Evolutionary conservation across 2,113 vertebrate genomes (phyloP), one percentile per base, ranked within the genome.

Genomic region (Petroica traversi): DNA sequence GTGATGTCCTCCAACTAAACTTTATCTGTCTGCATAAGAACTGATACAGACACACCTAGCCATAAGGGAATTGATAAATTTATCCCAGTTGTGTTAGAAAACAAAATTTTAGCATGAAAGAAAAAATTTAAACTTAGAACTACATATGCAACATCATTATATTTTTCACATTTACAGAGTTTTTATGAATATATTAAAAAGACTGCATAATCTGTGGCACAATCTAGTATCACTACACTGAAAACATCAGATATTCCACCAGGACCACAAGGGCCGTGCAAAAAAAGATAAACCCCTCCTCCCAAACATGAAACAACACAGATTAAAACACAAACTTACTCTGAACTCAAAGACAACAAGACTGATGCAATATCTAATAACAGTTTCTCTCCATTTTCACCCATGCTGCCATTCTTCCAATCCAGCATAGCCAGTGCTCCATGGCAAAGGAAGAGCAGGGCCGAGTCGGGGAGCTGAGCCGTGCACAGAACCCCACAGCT

Each of bases 341-440:
- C 98, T 94, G 98, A 97, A 92, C 98, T 99, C 66, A 99, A 95
- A n/a, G 94, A 97, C 94, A 99, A 97, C 77, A 99, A 97, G 18
- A 98, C 97, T 19, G 88, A 95, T 23, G 96, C 98, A 4, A 98
- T 98, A 90, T 99, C 93, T 77, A 99, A 31, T 11, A 99, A 97
- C 0, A 99, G 97, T 45, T 96, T 93, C 89, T 99, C 99, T 92
- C 98, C 97, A 31, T 96, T 95, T 9, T 80, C 94, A 36, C 98
- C 98, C 79, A 98, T 97, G 12, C 85, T 95, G 58, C 97, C 93
- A 2, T 93, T 93, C 94, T 97, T 99, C 99, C 99, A 99, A 80
- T 98, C 98, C 95, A 99, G 58, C 99, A 99, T 99, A 31, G 99
- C 99, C 80, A 99, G 97, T 7, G 98, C 98, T 26, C 99, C 99